Percentiles rank a stretch among this genome's conserved stretches.
These are phyloP conservation scores for Phrynosoma platyrhinos DNA, from an alignment of 2,113 vertebrate genomes.

Conservation along the genomic window DNA sequence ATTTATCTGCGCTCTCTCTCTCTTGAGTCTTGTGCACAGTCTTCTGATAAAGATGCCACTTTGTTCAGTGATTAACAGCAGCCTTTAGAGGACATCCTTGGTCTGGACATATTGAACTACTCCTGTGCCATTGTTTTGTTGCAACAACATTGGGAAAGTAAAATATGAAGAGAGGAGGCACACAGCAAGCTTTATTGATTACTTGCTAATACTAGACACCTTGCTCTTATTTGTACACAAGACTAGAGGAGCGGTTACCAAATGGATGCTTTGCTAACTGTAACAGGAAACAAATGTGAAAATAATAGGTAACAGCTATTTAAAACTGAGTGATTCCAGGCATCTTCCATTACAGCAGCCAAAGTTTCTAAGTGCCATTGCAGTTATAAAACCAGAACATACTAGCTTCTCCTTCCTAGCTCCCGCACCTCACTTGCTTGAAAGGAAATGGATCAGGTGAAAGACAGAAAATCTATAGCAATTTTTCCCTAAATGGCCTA, in stretches of 20 bases:
- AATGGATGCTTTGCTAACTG: conserved; percentile 50
- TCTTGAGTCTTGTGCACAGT: too few relatives aligned
- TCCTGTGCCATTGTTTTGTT: neutral
- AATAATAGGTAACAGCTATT: conserved; percentile 48
- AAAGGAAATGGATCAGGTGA: conserved; percentile 65
- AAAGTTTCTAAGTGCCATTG: conserved; percentile 11
- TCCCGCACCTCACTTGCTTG: conserved; percentile 26
- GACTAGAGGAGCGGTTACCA: conserved; percentile 48
- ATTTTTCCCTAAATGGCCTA: conserved; percentile 63
- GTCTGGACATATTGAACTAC: neutral
- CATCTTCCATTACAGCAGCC: conserved; percentile 42
- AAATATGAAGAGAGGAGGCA: neutral
- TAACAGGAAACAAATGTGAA: conserved; percentile 37
- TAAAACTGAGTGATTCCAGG: conserved; percentile 28
- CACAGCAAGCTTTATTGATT: neutral
- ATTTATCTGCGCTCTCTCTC: too few relatives aligned
- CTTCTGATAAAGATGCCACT: too few relatives aligned
- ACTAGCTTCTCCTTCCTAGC: conserved; percentile 38
- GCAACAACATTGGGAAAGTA: neutral
- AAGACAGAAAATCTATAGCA: conserved; percentile 71
- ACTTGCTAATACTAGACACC: conserved; percentile 36
- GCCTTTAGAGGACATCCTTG: neutral
- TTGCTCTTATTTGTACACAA: conserved; percentile 24
- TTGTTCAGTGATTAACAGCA: neutral
- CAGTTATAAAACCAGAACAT: conserved; percentile 7